Base-by-base conservation (phyloP, 2,888 invertebrate species). In the Protophormia terraenovae region DNA sequence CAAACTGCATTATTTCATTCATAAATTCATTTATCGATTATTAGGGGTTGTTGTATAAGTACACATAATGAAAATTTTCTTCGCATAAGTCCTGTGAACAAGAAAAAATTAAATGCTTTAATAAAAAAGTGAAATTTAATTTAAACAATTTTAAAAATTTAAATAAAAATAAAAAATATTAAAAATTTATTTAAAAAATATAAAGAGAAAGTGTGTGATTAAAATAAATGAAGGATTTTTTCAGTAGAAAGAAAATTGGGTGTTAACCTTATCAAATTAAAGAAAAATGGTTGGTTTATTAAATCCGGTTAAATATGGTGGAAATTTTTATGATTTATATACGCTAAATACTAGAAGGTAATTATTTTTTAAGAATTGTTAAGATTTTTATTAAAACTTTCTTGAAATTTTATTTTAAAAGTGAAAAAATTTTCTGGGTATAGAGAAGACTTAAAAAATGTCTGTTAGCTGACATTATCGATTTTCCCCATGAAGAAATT, bases 291-390 rank as follows among this genome's bases (percentile, higher is more conserved):
- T 93, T 88, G 92, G 93, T 50, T 88, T 93, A 82, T 88, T 92
- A 69, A 92, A 93, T 90, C 93, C 93, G 35, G 87, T 90, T 41
- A 92, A 92, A 89, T 93, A 93, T 89, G 93, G 93, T 69, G 93
- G 92, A 89, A 89, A 93, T 88, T 93, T 93, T 87, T 93, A 93
- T 86, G 93, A 93, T 87, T 88, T 93, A 69, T 93, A 92, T 81
- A 92, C 92, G 8, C 91, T 90, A 87, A 91, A 90, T 87, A 89
- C 90, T 19, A 91, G 92, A 87, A 92, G 90, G 90, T 92, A 90
- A 86, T 60, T 73, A 45, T 72, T 41, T 45, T 19, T 1, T 24
- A 14, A 22, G 6, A 75, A 69, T 27, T 47, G n/a, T 5, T 5
- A 58, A 22, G 84, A 55, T 45, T 58, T 69, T 53, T 24, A 7